Evolutionary conservation across 2,797 vertebrate species (phyloP), one percentile per base, ranked within the genome.

Genomic region (Poliocrania exsul): DNA sequence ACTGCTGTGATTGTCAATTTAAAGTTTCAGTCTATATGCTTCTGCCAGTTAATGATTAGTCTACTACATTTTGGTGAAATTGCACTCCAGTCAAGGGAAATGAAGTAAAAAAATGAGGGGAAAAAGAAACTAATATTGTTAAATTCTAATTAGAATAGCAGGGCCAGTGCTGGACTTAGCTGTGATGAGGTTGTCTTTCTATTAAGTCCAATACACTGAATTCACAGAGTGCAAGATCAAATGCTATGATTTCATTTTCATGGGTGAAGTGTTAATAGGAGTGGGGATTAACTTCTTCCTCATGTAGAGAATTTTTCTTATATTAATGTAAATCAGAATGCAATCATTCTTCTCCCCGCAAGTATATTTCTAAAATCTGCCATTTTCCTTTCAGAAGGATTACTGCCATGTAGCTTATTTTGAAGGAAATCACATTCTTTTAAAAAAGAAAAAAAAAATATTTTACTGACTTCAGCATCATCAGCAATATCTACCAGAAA

Each of bases 41-140:
- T 50, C 78, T 74, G 90, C 56, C 81, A 94, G 64, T 89, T 93
- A 94, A 96, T 94, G 69, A 91, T 92, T 60, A 86, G 62, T 64
- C 58, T 74, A 46, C 72, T 86, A 74, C 20, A 73, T 94, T 91
- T 58, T 87, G 79, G 85, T 49, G 65, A 92, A 95, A 95, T 72
- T 92, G 69, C 88, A 75, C 53, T 91, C 60, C 91, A 97, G 85
- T 86, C 90, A 93, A 93, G 87, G 86, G 85, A 96, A 96, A 94
- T 92, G 75, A 97, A 94, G 87, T 70, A 91, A 95, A 94, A 93
- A 90, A 40, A 87, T 11, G 50, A 80, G 23, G 14, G 11, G 7
- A 38, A 70, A 94, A 80, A 73, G 37, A 81, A 94, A 71, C 35
- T 42, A 89, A 84, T 84, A 89, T 67, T 85, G 53, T 47, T 83